Percentiles rank a stretch among this genome's conserved stretches.
Conservation (phyloP, 2,888 invertebrate species). For the Diaperis boleti region DNA sequence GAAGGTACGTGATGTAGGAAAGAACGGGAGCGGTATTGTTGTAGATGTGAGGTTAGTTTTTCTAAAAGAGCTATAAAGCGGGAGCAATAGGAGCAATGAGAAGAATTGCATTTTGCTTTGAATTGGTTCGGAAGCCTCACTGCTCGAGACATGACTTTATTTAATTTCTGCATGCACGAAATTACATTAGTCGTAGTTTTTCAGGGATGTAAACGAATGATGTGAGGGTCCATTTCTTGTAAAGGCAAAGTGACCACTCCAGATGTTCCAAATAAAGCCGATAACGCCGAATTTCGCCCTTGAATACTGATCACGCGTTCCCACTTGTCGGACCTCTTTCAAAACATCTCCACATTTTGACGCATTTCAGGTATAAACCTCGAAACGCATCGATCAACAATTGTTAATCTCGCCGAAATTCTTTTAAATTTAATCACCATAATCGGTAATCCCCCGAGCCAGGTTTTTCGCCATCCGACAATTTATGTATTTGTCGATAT, state of each 20-base stretch:
- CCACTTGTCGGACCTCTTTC: constrained; percentile 14
- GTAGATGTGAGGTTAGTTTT: constrained; percentile 2
- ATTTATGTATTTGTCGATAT: constrained; percentile 17
- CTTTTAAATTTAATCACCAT: background rate
- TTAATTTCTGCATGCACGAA: background rate
- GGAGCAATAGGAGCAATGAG: background rate
- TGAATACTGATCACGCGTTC: constrained; percentile 20
- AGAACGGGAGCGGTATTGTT: background rate
- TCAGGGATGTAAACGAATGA: too few species aligned
- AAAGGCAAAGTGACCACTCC: constrained; percentile 12
- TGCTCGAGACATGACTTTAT: background rate
- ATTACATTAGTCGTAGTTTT: background rate
- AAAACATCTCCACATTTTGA: constrained; percentile 2
- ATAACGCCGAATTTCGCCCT: constrained; percentile 13
- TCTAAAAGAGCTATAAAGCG: background rate
- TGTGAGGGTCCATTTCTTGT: constrained; percentile 12
- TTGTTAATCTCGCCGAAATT: background rate
- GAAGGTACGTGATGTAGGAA: constrained; percentile 7
- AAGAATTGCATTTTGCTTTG: background rate
- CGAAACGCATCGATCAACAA: background rate
- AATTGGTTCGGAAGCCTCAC: background rate
- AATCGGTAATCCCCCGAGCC: background rate
- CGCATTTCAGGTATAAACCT: constrained; percentile 10
- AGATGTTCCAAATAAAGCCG: constrained; percentile 17
- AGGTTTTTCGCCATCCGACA: background rate